phyloP scores from a whole-genome alignment of 2,888 invertebrate species.

The Bimastos eiseni region DNA sequence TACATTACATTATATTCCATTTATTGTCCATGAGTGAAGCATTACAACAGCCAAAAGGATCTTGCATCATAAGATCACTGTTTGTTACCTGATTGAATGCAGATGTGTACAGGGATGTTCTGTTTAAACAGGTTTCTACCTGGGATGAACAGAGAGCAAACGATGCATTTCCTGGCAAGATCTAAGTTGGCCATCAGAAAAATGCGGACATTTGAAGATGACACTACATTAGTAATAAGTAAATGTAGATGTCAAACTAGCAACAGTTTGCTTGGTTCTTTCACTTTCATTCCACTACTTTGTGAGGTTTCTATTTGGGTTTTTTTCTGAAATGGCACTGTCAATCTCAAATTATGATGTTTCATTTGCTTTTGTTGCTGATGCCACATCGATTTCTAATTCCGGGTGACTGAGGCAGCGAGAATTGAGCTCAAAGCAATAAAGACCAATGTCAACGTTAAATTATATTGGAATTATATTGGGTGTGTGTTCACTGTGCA shows the following conservation, averaged over 20 bases:
- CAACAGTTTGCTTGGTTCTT: too few relatives aligned
- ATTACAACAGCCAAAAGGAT: too few relatives aligned
- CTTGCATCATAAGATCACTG: too few relatives aligned
- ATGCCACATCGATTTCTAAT: too few relatives aligned
- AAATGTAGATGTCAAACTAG: neutral
- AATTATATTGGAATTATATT: neutral
- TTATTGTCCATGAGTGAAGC: too few relatives aligned
- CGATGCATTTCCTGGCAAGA: conserved; percentile 76
- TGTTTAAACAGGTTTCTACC: conserved; percentile 70
- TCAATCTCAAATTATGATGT: neutral
- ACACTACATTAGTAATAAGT: neutral
- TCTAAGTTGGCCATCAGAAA: conserved; percentile 38
- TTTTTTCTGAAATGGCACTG: too few relatives aligned
- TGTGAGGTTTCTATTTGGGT: neutral
- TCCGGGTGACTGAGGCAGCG: too few relatives aligned
- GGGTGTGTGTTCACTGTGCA: neutral
- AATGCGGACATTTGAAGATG: neutral
- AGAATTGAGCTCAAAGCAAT: neutral
- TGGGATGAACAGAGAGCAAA: conserved; percentile 81
- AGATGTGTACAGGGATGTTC: too few relatives aligned
- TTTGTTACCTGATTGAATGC: too few relatives aligned
- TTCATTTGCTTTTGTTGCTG: too few relatives aligned
- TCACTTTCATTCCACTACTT: neutral
- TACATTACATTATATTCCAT: too few relatives aligned
- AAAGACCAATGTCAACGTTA: neutral